phyloP scores from a whole-genome alignment of 2,888 invertebrate genomes.

The Ypsolopha sequella region DNA sequence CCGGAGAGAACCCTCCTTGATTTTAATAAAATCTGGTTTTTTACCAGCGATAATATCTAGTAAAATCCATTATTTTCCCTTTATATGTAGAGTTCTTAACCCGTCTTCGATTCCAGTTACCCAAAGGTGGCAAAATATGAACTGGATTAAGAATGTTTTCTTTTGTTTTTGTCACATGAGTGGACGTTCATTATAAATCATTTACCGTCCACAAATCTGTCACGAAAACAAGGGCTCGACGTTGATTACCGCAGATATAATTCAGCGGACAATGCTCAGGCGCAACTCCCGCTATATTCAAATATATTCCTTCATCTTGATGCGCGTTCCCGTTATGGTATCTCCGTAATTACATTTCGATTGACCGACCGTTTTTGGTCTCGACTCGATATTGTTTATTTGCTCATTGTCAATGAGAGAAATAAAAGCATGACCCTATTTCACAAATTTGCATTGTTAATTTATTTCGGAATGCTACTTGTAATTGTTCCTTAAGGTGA shows the following conservation, averaged over 20 bases:
- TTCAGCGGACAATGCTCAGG: background rate
- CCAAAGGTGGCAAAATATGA: too few species aligned
- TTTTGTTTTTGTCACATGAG: too few species aligned
- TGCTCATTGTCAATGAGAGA: conserved; percentile 4
- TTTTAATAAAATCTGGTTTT: conserved; percentile 1
- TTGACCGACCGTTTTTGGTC: conserved; percentile 7
- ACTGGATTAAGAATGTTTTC: too few species aligned
- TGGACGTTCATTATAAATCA: too few species aligned
- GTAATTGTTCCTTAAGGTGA: too few species aligned
- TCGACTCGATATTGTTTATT: conserved; percentile 8
- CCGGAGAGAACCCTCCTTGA: conserved; percentile 1
- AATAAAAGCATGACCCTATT: too few species aligned
- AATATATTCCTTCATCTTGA: background rate
- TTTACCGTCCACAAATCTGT: background rate
- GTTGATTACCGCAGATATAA: background rate
- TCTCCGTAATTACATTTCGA: conserved; percentile 10
- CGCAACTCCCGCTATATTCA: background rate
- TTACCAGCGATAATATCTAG: background rate
- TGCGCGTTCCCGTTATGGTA: conserved; percentile 1
- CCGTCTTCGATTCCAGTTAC: too few species aligned
- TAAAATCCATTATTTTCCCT: too few species aligned
- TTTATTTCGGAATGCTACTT: too few species aligned
- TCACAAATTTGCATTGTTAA: too few species aligned
- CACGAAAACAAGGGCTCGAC: background rate
- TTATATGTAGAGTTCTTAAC: too few species aligned